Percentiles rank a stretch among this genome's conserved stretches.
These are phyloP conservation scores for Mus pahari DNA, from an alignment of 2,113 vertebrate genomes.

Conservation along the genomic window DNA sequence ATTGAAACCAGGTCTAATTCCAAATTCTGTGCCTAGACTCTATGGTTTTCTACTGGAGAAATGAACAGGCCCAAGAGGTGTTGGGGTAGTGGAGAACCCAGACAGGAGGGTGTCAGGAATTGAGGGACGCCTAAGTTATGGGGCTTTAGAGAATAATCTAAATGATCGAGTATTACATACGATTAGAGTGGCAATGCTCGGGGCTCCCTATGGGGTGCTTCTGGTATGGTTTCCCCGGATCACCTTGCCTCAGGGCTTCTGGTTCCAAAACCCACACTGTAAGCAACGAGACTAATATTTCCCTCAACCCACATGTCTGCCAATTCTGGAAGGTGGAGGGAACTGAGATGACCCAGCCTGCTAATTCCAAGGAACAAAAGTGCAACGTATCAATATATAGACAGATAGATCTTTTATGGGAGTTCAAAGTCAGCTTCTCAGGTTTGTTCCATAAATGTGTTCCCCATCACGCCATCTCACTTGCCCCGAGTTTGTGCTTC, in stretches of 20 bases:
- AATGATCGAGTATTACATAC: neutral
- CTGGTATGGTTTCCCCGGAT: rapidly evolving
- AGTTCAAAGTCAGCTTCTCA: neutral
- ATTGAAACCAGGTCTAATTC: neutral
- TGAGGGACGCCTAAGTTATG: neutral
- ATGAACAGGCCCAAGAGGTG: neutral
- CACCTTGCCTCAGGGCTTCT: neutral
- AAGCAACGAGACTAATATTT: neutral
- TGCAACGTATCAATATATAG: neutral
- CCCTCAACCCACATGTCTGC: neutral
- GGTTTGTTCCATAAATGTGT: neutral
- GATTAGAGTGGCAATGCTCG: too few species aligned
- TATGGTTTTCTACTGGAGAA: neutral
- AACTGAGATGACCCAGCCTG: neutral
- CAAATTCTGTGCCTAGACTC: neutral
- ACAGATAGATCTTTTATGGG: neutral
- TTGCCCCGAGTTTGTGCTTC: neutral
- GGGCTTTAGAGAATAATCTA: neutral
- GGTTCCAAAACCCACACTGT: neutral
- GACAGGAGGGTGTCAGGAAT: neutral
- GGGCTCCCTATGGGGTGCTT: neutral
- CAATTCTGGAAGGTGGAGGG: neutral
- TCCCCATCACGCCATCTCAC: neutral
- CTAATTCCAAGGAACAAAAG: neutral
- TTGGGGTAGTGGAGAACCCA: too few species aligned